Base-by-base conservation (phyloP, 2,888 invertebrate species). In the Scaeva pyrastri region DNA sequence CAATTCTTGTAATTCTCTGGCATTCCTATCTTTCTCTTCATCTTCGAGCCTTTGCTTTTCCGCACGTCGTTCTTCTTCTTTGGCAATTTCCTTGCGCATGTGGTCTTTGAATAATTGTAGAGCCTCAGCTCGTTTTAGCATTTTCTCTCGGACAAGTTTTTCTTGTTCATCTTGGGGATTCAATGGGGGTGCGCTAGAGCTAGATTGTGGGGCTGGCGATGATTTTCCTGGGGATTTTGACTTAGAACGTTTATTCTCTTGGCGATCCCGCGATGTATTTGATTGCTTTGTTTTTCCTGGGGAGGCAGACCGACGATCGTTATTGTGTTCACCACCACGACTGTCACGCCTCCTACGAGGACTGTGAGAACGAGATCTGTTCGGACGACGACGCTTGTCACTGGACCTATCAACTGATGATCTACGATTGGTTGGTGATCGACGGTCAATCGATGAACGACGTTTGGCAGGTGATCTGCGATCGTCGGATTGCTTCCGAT, bases 31-130 rank as follows among this genome's bases (percentile, higher is more conserved):
- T 70, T 91, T 92, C 83, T 91, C 92, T 10, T 91, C 82, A 39
- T 92, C 92, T 73, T 92, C 91, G 58, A 90, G 84, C 23, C 91
- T 90, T 85, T 91, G 91, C 76, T 91, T 91, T 83, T 94, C 94
- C 1, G 93, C 94, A 55, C 94, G 93, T 76, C 93, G 93, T 88
- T 94, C 94, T 87, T 94, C 94, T 88, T 94, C 93, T 88, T 94
- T 94, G 66, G 94, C 93, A 50, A 94, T 93, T 88, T 94, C 94
- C 86, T 94, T 91, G 79, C 94, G 94, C 93, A 95, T 94, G 88
- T 95, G 94, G 88, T 94, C 94, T 88, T 94, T 94, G 55, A 94
- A 90, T 87, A 94, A 90, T 85, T 94, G 89, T 19, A 94, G 90
- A 31, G 94, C 93, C 89, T 94, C 94, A 0, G 93, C 93, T 0